A percentile compares a stretch with the other conserved stretches of the same genome.
Evolutionary conservation across 2,888 invertebrate genomes (phyloP).

Genomic region (Arge pagana): DNA sequence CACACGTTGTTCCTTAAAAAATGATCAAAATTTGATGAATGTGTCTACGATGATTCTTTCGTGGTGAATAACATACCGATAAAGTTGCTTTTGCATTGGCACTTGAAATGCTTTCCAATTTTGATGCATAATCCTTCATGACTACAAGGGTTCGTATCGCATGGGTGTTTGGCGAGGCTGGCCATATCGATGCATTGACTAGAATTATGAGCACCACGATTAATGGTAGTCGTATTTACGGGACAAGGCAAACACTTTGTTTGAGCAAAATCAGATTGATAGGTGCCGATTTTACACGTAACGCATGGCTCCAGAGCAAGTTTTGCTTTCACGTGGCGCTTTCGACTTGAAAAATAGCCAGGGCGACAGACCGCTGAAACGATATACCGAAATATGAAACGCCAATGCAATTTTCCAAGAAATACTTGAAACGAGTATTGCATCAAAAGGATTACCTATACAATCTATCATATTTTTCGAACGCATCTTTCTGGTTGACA

Average conservation of each 20-base stretch:
- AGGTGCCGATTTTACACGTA: slow-evolving; percentile 60
- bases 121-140: slow-evolving; percentile 57
- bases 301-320: slow-evolving; percentile 42
- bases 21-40: slow-evolving; percentile 12
- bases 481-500: slow-evolving; percentile 63
- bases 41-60: slow-evolving; percentile 6
- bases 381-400: slow-evolving; percentile 4
- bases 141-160: slow-evolving; percentile 59
- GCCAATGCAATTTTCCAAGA: background rate
- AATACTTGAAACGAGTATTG: slow-evolving; percentile 63
- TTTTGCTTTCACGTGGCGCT: slow-evolving; percentile 47
- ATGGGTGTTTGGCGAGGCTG: slow-evolving; percentile 58
- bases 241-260: slow-evolving; percentile 65
- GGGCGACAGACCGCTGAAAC: slow-evolving; percentile 63
- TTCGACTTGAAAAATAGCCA: slow-evolving; percentile 57
- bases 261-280: slow-evolving; percentile 66
- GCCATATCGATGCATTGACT: slow-evolving; percentile 59
- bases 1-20: slow-evolving; percentile 61
- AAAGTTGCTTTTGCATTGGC: slow-evolving; percentile 61
- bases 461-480: slow-evolving; percentile 61
- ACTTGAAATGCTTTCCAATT: slow-evolving; percentile 52
- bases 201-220: slow-evolving; percentile 54
- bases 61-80: slow-evolving; percentile 52
- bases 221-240: slow-evolving; percentile 58
- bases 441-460: slow-evolving; percentile 61